Evolutionary conservation across 2,113 vertebrate species (phyloP).

Genomic region (Campylomormyrus numenius): DNA sequence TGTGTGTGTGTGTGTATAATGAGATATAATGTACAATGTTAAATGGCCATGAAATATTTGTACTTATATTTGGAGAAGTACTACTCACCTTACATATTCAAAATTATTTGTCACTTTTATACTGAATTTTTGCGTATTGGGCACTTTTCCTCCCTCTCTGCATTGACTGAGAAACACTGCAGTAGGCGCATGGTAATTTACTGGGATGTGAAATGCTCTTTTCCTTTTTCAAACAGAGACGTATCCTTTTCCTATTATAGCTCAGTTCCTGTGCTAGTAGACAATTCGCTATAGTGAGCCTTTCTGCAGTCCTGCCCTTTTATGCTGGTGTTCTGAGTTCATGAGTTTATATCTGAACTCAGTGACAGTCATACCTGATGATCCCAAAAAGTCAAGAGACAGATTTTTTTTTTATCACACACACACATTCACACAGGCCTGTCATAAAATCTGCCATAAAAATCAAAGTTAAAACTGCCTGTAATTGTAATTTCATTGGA

Average conservation of each 20-base stretch:
- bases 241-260: slow-evolving; percentile 63
- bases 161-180: slow-evolving; percentile 35
- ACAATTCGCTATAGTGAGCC: neutral
- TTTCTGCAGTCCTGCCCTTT: neutral
- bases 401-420: neutral
- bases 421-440: neutral
- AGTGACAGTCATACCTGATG: neutral
- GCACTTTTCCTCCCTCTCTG: neutral
- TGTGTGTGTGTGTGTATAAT: too few species aligned
- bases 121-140: neutral
- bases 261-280: slow-evolving; percentile 18
- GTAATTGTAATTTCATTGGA: neutral
- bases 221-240: slow-evolving; percentile 68
- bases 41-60: too few species aligned
- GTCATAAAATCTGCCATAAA: neutral
- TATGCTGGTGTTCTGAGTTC: neutral
- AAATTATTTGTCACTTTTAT: neutral
- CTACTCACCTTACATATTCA: neutral
- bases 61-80: neutral
- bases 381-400: neutral
- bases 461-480: neutral
- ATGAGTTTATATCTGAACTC: neutral
- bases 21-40: too few species aligned
- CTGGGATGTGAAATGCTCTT: slow-evolving; percentile 70
- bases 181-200: slow-evolving; percentile 53